Conservation (phyloP, 1,140 invertebrate species). For the Drosophila serrata region DNA sequence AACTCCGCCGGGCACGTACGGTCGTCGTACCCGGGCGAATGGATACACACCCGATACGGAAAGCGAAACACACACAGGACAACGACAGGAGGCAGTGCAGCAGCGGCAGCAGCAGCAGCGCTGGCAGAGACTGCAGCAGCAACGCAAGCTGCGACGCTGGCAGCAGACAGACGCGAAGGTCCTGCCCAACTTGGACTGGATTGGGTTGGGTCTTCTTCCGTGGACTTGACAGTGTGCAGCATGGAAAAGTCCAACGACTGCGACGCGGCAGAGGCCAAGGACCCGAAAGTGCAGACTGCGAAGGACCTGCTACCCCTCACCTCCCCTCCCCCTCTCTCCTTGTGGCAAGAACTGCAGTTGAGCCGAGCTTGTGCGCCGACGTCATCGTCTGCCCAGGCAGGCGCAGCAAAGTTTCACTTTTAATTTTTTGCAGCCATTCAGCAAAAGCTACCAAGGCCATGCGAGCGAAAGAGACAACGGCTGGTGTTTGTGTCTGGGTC, state of each 20-base stretch:
- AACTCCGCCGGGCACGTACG: conserved; percentile 80
- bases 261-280: conserved; percentile 78
- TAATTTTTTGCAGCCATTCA: conserved; percentile 82
- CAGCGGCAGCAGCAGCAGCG: conserved; percentile 19
- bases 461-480: conserved; percentile 69
- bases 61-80: conserved; percentile 84
- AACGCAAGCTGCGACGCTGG: conserved; percentile 20
- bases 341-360: conserved; percentile 50
- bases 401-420: conserved; percentile 82
- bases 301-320: conserved; percentile 1
- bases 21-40: conserved; percentile 67
- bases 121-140: conserved; percentile 18
- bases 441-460: conserved; percentile 53
- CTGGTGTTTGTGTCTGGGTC: conserved; percentile 74
- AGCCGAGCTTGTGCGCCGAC: conserved; percentile 68
- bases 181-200: conserved; percentile 53
- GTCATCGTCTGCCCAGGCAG: conserved; percentile 58
- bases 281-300: conserved; percentile 50
- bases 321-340: not conserved
- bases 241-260: conserved; percentile 26
- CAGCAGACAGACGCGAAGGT: conserved; percentile 64
- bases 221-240: conserved; percentile 83
- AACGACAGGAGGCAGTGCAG: conserved; percentile 49
- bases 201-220: conserved; percentile 53
- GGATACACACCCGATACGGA: conserved; percentile 85